Percentiles rank a stretch among this genome's conserved stretches.
Conservation (phyloP, 2,888 invertebrate species). For the Helobdella robusta region DNA sequence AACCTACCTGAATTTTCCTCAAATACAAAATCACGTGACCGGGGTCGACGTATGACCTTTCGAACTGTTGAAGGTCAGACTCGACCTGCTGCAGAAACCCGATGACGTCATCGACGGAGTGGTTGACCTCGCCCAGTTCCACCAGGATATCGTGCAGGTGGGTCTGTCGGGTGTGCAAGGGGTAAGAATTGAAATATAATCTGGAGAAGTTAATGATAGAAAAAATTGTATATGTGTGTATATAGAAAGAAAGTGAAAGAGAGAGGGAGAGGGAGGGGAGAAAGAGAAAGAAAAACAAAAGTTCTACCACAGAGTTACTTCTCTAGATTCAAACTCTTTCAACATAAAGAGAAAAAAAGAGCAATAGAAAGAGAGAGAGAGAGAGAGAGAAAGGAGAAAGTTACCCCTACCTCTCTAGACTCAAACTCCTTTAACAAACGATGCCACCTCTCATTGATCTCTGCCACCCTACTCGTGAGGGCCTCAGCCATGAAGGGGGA, state of each 20-base stretch:
- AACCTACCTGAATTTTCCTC: slow-evolving; percentile 44
- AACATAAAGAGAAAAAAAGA: too few relatives aligned
- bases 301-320: too few relatives aligned
- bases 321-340: too few relatives aligned
- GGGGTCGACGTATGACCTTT: slow-evolving; percentile 44
- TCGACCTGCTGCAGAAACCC: slow-evolving; percentile 42
- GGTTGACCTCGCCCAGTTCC: slow-evolving; percentile 46
- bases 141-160: slow-evolving; percentile 44
- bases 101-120: slow-evolving; percentile 45
- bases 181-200: too few relatives aligned
- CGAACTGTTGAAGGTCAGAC: slow-evolving; percentile 40
- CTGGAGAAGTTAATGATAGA: too few relatives aligned
- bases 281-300: too few relatives aligned
- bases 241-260: too few relatives aligned
- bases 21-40: slow-evolving; percentile 47
- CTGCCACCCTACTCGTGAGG: slow-evolving; percentile 42
- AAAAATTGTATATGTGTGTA: too few relatives aligned
- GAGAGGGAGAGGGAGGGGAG: too few relatives aligned
- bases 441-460: slow-evolving; percentile 46
- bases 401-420: slow-evolving; percentile 43
- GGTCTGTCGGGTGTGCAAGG: slow-evolving; percentile 35
- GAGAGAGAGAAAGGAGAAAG: too few relatives aligned
- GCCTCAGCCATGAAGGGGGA: slow-evolving; percentile 47
- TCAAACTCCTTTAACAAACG: slow-evolving; percentile 43
- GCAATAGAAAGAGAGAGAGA: too few relatives aligned